A percentile compares a stretch with the other conserved stretches of the same genome.
phyloP scores from a whole-genome alignment of 2,113 vertebrate genomes.

The Cichladusa arquata region DNA sequence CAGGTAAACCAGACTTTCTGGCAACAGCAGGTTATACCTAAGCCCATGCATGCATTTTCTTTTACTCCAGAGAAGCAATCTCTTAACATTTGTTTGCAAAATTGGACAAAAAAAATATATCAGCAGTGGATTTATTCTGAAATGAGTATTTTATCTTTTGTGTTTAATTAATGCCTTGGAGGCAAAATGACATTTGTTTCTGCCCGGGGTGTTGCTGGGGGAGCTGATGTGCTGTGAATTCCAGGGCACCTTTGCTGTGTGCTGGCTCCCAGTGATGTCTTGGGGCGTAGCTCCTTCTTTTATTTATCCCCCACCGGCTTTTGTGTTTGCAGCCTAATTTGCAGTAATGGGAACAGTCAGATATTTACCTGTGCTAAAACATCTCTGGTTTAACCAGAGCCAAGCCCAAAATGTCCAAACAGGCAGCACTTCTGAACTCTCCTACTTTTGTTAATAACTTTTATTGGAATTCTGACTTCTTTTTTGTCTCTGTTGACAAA shows the following conservation, averaged over 20 bases:
- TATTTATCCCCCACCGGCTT: background rate
- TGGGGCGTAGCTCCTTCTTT: background rate
- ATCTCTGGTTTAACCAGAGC: background rate
- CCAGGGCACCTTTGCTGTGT: background rate
- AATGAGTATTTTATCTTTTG: background rate
- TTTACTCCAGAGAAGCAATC: background rate
- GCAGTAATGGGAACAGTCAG: background rate
- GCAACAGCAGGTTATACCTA: background rate
- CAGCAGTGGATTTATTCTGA: background rate
- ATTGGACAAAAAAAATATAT: background rate
- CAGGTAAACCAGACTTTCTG: background rate
- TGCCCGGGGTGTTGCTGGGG: background rate
- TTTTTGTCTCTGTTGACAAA: background rate
- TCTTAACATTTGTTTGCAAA: background rate
- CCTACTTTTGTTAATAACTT: background rate
- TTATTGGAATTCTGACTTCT: background rate
- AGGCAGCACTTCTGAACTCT: background rate
- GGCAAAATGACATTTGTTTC: background rate
- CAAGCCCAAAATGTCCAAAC: background rate
- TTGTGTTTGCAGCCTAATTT: background rate
- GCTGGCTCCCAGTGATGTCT: background rate
- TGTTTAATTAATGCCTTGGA: background rate
- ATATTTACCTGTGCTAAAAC: background rate
- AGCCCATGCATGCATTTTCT: fast-evolving
- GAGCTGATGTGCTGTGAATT: background rate